Evolutionary conservation across 1,140 invertebrate species (phyloP).

Genomic region (Temnothorax curvispinosus): DNA sequence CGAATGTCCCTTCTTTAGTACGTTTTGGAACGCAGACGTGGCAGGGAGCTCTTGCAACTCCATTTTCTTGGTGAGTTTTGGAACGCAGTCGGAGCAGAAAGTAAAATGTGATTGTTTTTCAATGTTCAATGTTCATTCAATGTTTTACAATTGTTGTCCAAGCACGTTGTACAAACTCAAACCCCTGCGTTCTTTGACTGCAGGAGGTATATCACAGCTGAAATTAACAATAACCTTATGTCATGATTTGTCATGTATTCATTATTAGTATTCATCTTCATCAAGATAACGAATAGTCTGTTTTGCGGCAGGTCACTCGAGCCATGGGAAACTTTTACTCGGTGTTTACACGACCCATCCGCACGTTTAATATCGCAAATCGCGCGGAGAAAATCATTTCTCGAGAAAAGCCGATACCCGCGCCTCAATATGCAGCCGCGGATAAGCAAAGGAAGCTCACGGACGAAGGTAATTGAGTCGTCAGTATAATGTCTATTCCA

Average conservation of each 20-base stretch:
- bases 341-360: constrained; percentile 83
- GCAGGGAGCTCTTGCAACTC: too few species aligned
- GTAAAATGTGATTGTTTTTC: constrained; percentile 7
- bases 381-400: constrained; percentile 89
- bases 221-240: constrained; percentile 25
- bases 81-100: background rate
- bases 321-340: constrained; percentile 87
- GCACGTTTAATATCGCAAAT: constrained; percentile 90
- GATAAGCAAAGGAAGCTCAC: constrained; percentile 88
- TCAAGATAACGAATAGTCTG: background rate
- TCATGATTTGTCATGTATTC: background rate
- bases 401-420: constrained; percentile 88
- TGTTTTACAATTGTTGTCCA: background rate
- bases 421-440: constrained; percentile 88
- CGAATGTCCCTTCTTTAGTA: too few species aligned
- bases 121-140: background rate
- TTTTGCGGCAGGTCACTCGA: background rate
- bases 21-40: too few species aligned
- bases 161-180: background rate
- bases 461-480: constrained; percentile 85
- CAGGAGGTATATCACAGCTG: background rate
- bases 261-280: background rate
- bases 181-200: background rate
- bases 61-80: background rate
- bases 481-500: background rate